Conservation (phyloP, 64 coral and sea anemone genomes). For the Dendronephthya gigantea region DNA sequence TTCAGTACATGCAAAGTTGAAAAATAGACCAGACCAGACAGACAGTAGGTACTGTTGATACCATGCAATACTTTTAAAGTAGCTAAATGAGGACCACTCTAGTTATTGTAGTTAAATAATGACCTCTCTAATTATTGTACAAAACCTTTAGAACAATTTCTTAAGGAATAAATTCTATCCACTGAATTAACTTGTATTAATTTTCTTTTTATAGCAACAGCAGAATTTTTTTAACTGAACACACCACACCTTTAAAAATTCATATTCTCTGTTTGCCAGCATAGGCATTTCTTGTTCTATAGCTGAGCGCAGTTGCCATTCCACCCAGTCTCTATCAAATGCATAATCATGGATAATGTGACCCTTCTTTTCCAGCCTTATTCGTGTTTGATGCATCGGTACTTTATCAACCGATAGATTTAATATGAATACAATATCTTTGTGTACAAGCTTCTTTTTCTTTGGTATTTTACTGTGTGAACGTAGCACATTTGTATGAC, state of each 20-base stretch:
- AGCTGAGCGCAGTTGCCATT: background rate
- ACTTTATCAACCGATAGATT: background rate
- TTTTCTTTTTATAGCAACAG: too few species aligned
- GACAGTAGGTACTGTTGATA: too few species aligned
- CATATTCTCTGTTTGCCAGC: background rate
- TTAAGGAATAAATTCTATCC: too few species aligned
- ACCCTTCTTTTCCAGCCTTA: background rate
- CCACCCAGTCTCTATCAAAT: background rate
- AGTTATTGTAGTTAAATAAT: too few species aligned
- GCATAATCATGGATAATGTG: background rate
- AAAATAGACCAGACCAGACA: too few species aligned
- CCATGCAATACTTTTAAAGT: too few species aligned
- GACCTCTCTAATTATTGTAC: too few species aligned
- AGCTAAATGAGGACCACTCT: too few species aligned
- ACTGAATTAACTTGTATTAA: too few species aligned
- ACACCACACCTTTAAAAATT: conserved; percentile 1
- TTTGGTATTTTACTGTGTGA: background rate
- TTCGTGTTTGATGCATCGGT: background rate
- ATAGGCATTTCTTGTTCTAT: background rate
- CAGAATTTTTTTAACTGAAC: background rate
- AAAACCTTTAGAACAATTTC: too few species aligned
- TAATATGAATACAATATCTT: background rate
- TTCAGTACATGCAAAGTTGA: too few species aligned
- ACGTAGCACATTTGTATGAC: background rate
- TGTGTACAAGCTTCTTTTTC: background rate